These are phyloP conservation scores for Zeugodacus cucurbitae DNA, from an alignment of 1,140 invertebrate species.

Conservation along the genomic window DNA sequence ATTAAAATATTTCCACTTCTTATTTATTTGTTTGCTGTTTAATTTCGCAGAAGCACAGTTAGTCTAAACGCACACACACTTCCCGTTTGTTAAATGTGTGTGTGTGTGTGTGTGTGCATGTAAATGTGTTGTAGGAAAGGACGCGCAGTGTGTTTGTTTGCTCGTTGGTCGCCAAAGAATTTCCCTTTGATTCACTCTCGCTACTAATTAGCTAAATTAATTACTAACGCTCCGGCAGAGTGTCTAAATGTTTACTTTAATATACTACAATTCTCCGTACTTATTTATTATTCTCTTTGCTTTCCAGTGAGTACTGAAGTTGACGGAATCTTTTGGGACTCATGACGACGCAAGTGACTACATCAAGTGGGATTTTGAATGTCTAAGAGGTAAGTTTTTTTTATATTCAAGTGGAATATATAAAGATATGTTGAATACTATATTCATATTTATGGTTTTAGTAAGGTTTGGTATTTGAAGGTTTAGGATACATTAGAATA, in stretches of 20 bases:
- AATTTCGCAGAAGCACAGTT: conserved; percentile 40
- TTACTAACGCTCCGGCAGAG: conserved; percentile 43
- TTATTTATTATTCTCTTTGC: conserved; percentile 28
- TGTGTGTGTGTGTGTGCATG: too few species aligned
- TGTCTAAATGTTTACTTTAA: conserved; percentile 50
- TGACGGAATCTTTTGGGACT: not conserved
- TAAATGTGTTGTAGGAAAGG: too few species aligned
- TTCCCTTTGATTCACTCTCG: conserved; percentile 46
- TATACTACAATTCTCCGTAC: not conserved
- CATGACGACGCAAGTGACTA: not conserved
- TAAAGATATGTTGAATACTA: too few species aligned
- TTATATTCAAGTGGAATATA: too few species aligned
- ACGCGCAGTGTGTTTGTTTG: not conserved
- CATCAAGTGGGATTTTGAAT: not conserved
- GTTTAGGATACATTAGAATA: too few species aligned
- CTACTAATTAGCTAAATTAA: conserved; percentile 58
- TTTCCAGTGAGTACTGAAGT: not conserved
- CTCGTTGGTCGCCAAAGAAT: conserved; percentile 17
- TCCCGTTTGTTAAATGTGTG: not conserved
- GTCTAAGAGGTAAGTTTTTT: not conserved
- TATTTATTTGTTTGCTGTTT: conserved; percentile 54
- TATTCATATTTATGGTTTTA: too few species aligned
- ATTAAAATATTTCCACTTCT: conserved; percentile 61
- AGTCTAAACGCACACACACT: not conserved
- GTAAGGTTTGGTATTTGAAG: too few species aligned